Evolutionary conservation across 2,797 vertebrate species (phyloP).

Genomic region (Meda fulgida): DNA sequence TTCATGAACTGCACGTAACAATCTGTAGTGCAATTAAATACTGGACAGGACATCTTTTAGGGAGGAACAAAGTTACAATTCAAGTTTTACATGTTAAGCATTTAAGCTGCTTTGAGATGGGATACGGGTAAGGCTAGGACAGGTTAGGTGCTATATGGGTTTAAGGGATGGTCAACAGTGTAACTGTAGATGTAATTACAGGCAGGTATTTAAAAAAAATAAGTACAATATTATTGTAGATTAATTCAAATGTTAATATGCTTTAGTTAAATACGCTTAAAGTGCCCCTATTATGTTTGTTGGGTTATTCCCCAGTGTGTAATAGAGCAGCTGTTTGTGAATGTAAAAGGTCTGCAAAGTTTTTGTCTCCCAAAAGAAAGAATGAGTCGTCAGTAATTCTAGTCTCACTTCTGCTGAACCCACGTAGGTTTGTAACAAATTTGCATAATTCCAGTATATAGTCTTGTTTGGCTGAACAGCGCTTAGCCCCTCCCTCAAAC

Average conservation of each 20-base stretch:
- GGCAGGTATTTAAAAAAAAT: neutral
- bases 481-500: neutral
- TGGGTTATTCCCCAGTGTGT: neutral
- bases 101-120: neutral
- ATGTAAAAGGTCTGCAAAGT: neutral
- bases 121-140: neutral
- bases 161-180: neutral
- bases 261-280: neutral
- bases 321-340: neutral
- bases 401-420: neutral
- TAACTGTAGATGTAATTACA: neutral
- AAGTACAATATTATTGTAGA: neutral
- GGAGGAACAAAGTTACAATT: neutral
- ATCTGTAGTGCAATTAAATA: conserved; percentile 72
- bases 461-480: neutral
- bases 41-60: conserved; percentile 71
- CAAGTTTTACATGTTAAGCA: neutral
- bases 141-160: neutral
- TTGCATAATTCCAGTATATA: neutral
- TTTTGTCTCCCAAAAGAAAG: neutral
- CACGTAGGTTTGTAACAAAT: neutral
- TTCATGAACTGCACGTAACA: conserved; percentile 72
- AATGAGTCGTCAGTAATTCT: neutral
- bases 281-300: neutral
- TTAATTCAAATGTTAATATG: neutral